phyloP scores from a whole-genome alignment of 2,888 invertebrate species.

The Atethmia centrago region DNA sequence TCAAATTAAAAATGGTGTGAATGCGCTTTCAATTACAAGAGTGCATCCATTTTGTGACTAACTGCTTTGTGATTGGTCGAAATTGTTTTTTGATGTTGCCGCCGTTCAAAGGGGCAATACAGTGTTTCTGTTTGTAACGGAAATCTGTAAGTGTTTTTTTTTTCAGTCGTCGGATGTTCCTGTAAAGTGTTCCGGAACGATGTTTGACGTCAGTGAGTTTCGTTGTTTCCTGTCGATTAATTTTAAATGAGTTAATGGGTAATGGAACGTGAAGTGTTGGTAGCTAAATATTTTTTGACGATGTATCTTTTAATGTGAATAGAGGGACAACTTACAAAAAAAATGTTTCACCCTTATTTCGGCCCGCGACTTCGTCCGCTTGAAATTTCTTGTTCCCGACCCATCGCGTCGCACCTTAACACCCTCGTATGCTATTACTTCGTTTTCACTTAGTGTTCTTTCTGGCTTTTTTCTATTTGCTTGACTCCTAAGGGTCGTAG shows the following conservation, averaged over 20 bases:
- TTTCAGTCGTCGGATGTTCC: slow-evolving; percentile 58
- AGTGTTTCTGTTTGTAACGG: slow-evolving; percentile 54
- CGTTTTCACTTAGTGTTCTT: too few species aligned
- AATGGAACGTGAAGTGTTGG: slow-evolving; percentile 17
- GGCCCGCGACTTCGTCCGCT: too few species aligned
- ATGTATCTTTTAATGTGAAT: too few species aligned
- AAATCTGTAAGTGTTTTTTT: slow-evolving; percentile 62
- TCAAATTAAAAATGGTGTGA: slow-evolving; percentile 68
- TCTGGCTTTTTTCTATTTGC: too few species aligned
- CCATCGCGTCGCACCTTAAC: too few species aligned
- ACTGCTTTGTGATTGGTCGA: slow-evolving; percentile 68
- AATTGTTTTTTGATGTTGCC: slow-evolving; percentile 72
- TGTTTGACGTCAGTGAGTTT: slow-evolving; percentile 45
- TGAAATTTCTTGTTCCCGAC: too few species aligned
- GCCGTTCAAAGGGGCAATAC: slow-evolving; percentile 43
- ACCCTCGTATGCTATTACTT: too few species aligned
- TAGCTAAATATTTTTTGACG: neutral
- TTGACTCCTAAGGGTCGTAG: too few species aligned
- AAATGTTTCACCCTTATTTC: neutral
- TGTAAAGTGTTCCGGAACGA: slow-evolving; percentile 57
- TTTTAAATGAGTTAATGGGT: slow-evolving; percentile 44
- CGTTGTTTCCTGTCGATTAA: slow-evolving; percentile 55
- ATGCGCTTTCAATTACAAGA: slow-evolving; percentile 66
- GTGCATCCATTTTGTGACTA: slow-evolving; percentile 59
- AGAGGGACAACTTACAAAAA: too few species aligned